A percentile compares a stretch with the other conserved stretches of the same genome.
Conservation (phyloP, 2,888 invertebrate species). For the Globia sparganii region DNA sequence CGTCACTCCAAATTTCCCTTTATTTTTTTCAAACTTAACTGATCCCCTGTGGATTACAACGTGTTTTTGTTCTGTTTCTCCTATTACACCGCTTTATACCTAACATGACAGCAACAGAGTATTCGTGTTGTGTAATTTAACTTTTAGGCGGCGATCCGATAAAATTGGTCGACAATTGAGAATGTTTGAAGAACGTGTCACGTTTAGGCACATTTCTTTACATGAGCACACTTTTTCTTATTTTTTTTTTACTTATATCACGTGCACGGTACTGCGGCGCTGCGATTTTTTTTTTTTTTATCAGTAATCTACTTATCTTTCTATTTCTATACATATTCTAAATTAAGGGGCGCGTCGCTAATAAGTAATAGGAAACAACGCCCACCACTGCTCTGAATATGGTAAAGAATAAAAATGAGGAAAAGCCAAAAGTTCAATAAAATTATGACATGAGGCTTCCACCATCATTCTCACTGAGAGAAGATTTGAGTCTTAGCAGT, state of each 20-base stretch:
- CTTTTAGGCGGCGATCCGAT: too few species aligned
- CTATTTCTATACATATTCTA: neutral
- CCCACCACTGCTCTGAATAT: neutral
- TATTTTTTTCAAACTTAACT: conserved; percentile 29
- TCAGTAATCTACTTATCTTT: neutral
- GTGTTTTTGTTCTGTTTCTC: conserved; percentile 6
- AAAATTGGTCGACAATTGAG: too few species aligned
- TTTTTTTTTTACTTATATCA: too few species aligned
- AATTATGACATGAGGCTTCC: neutral
- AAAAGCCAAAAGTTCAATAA: neutral
- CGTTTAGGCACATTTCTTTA: too few species aligned
- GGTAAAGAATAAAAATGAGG: neutral
- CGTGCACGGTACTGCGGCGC: too few species aligned
- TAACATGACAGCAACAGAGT: neutral
- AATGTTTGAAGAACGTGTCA: too few species aligned
- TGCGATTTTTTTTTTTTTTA: neutral
- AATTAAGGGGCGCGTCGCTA: neutral
- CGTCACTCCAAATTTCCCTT: conserved; percentile 8
- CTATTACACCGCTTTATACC: neutral
- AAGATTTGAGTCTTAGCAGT: neutral
- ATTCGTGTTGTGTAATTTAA: too few species aligned
- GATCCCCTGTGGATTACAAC: conserved; percentile 21
- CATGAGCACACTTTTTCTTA: too few species aligned
- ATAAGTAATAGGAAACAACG: neutral
- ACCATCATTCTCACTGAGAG: neutral